A percentile compares a stretch with the other conserved stretches of the same genome.
phyloP scores from a whole-genome alignment of 1,140 invertebrate genomes.

The Drosophila athabasca region DNA sequence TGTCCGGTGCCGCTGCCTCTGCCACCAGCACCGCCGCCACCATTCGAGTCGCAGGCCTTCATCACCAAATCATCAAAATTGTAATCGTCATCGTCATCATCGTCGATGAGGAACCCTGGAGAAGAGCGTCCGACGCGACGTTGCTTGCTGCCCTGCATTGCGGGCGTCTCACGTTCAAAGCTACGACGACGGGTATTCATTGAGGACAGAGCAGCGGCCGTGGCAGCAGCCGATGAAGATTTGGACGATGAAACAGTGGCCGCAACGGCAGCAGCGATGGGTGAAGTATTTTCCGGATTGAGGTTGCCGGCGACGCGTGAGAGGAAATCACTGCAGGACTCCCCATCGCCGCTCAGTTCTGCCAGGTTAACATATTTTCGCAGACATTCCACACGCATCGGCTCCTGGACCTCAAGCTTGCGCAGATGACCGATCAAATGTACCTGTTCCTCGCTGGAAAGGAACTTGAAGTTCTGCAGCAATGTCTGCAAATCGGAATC shows the following conservation, averaged over 20 bases:
- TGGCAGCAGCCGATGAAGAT: background rate
- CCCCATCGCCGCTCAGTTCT: constrained; percentile 70
- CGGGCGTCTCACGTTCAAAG: background rate
- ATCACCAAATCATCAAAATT: constrained; percentile 88
- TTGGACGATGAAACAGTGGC: background rate
- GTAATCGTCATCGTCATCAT: constrained; percentile 86
- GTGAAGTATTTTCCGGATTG: constrained; percentile 2
- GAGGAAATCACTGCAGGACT: constrained; percentile 59
- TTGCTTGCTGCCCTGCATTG: constrained; percentile 17
- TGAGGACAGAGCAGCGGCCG: constrained; percentile 2
- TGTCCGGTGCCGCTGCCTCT: background rate
- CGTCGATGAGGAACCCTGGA: constrained; percentile 79
- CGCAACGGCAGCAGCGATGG: background rate
- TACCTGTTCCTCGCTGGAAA: constrained; percentile 90
- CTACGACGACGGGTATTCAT: constrained; percentile 21
- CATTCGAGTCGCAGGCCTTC: constrained; percentile 82
- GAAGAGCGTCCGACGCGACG: constrained; percentile 33
- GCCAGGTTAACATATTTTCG: constrained; percentile 87
- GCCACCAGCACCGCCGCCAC: constrained; percentile 2
- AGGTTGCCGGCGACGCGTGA: constrained; percentile 43
- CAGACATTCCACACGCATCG: constrained; percentile 88
- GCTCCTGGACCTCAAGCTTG: constrained; percentile 89
- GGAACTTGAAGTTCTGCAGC: constrained; percentile 91
- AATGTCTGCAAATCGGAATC: constrained; percentile 90
- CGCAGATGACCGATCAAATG: constrained; percentile 91